phyloP scores from a whole-genome alignment of 2,113 vertebrate species.

The Progne subis region DNA sequence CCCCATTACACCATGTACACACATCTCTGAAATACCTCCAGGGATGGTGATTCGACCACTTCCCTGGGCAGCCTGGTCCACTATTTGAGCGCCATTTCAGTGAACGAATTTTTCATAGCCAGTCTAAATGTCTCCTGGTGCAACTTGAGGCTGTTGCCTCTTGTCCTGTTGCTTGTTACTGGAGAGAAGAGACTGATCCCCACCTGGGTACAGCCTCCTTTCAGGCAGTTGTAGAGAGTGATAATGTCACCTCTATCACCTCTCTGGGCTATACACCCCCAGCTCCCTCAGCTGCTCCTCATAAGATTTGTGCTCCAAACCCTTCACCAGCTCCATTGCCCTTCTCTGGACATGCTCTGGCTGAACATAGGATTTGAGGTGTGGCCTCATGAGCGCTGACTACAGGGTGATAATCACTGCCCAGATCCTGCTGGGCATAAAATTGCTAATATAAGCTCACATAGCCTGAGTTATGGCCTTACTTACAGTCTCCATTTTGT shows the following conservation, averaged over 20 bases:
- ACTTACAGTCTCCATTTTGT: background rate
- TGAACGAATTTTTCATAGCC: background rate
- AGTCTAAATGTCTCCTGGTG: background rate
- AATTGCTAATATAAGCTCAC: background rate
- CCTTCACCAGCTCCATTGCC: background rate
- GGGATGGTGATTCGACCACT: background rate
- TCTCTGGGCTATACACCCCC: background rate
- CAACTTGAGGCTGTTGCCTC: background rate
- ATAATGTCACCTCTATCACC: background rate
- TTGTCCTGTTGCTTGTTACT: background rate
- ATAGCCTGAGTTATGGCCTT: background rate
- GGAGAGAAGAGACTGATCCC: background rate
- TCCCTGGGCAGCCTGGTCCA: background rate
- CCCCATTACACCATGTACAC: background rate
- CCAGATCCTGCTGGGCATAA: background rate
- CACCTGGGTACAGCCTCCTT: background rate
- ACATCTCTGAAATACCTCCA: background rate
- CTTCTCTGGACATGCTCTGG: background rate
- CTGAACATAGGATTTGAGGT: background rate
- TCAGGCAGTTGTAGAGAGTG: background rate
- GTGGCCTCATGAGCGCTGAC: accelerated
- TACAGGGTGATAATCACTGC: background rate
- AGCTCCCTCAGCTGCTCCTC: background rate
- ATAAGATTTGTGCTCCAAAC: background rate
- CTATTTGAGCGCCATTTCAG: background rate